Base-by-base conservation (phyloP, 2,888 invertebrate genomes). In the Andrena hattorfiana region DNA sequence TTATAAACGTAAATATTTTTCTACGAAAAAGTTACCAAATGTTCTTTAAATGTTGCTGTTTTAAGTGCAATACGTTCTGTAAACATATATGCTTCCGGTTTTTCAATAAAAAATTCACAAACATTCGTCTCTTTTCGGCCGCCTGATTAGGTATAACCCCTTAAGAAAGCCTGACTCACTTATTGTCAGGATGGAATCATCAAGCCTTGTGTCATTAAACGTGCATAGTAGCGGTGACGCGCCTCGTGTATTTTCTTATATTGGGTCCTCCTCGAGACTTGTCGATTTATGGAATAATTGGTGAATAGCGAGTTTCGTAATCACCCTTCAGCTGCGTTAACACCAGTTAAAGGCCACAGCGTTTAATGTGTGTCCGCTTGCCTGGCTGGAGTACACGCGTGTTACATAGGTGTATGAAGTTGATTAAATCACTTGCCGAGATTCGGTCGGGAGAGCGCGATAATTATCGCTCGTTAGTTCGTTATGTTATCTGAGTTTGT, bases 381-480 rank as follows among this genome's bases (percentile, higher is more conserved):
- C 30, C 63, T 67, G 49, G 54, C 30, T 30, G 28, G 26, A 59
- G 72, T 70, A 68, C 35, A 73, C 56, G 30, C 66, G 71, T 56
- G 62, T 70, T 63, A 60, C 70, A 48, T 66, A 51, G 63, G 60
- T 78, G 81, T 76, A 74, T 75, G 68, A 83, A 86, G 86, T 87
- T 90, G 91, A 92, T 92, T 91, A 87, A 92, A 92, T 92, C 89
- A 89, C 89, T 89, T 83, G 84, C 84, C 63, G 86, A 86, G 85
- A 89, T 85, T 84, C 76, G 86, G 86, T 81, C 81, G 81, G 83
- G 85, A 87, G 89, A 87, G 87, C 84, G 87, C 85, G 90, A 91
- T 91, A 92, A 92, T 92, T 91, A 91, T 90, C 89, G 88, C 90
- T 89, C 88, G 90, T 89, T 92, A 91, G 90, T 89, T 89, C 84